These are phyloP conservation scores for Drosophila mulleri DNA, from an alignment of 2,888 invertebrate genomes.

Conservation along the genomic window DNA sequence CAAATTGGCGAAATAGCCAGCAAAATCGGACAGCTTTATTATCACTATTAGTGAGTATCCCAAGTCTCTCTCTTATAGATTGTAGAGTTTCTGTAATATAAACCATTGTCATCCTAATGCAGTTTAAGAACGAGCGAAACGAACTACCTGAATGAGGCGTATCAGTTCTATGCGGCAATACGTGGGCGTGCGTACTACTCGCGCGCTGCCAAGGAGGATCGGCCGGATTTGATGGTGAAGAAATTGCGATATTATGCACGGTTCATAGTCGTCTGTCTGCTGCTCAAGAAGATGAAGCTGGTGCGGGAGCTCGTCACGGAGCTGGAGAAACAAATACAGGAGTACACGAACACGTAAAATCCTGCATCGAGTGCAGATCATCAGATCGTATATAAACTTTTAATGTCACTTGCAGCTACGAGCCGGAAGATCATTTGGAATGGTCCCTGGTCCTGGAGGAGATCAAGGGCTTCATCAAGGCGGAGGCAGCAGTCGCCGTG, in stretches of 20 bases:
- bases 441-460: constrained; percentile 98
- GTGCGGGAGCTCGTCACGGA: constrained; percentile 96
- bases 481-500: constrained; percentile 95
- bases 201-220: constrained; percentile 95
- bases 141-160: constrained; percentile 97
- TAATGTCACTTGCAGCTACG: constrained; percentile 87
- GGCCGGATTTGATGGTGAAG: constrained; percentile 98
- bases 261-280: constrained; percentile 97
- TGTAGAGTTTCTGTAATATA: not conserved
- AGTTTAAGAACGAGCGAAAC: constrained; percentile 98
- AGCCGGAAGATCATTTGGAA: constrained; percentile 98
- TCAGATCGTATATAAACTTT: constrained; percentile 29
- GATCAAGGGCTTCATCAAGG: constrained; percentile 96
- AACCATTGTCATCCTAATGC: constrained; percentile 57
- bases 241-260: constrained; percentile 97
- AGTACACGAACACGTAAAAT: constrained; percentile 93
- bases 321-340: constrained; percentile 96
- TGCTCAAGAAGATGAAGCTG: constrained; percentile 96
- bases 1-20: constrained; percentile 99
- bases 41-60: constrained; percentile 95
- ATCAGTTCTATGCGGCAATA: constrained; percentile 98
- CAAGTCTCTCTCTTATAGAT: too few relatives aligned
- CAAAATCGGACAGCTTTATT: constrained; percentile 99
- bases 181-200: constrained; percentile 97
- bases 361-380: not conserved